phyloP scores from a whole-genome alignment of 1,140 invertebrate species.

The Cotesia glomerata region DNA sequence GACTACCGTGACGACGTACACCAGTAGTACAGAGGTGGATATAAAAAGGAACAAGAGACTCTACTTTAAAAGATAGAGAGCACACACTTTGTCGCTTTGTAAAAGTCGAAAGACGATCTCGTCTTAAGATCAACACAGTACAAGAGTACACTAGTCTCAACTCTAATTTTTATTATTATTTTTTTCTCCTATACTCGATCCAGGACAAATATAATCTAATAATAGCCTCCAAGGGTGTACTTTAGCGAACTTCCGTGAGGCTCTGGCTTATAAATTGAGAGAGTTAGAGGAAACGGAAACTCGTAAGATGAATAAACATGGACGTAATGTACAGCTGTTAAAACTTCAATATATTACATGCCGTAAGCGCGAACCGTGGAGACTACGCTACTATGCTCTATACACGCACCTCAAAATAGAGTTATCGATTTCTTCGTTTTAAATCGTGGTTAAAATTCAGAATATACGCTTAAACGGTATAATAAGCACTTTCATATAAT shows the following conservation, averaged over 20 bases:
- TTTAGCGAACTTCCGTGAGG: conserved; percentile 44
- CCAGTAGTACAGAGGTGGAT: not conserved
- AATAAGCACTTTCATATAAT: too few relatives aligned
- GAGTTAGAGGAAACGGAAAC: conserved; percentile 5
- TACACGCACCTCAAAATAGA: too few relatives aligned
- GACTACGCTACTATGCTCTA: too few relatives aligned
- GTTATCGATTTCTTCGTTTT: too few relatives aligned
- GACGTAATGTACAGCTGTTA: conserved; percentile 36
- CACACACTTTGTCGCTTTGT: conserved; percentile 9
- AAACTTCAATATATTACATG: conserved; percentile 27
- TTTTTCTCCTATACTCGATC: not conserved
- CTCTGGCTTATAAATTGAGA: conserved; percentile 16
- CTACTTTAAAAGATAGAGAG: not conserved
- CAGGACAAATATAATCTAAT: conserved; percentile 33
- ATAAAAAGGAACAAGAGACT: not conserved
- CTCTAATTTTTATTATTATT: not conserved
- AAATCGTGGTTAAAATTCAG: too few relatives aligned
- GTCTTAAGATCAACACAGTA: not conserved
- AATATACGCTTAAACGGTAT: too few relatives aligned
- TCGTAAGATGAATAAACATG: conserved; percentile 17
- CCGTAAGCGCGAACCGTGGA: too few relatives aligned
- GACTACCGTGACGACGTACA: not conserved
- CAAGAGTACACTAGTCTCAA: not conserved
- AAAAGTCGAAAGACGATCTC: conserved; percentile 22
- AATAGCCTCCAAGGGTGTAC: conserved; percentile 37